A percentile compares a stretch with the other conserved stretches of the same genome.
These are phyloP conservation scores for Argopecten irradians DNA, from an alignment of 1,140 invertebrate species.

Conservation along the genomic window DNA sequence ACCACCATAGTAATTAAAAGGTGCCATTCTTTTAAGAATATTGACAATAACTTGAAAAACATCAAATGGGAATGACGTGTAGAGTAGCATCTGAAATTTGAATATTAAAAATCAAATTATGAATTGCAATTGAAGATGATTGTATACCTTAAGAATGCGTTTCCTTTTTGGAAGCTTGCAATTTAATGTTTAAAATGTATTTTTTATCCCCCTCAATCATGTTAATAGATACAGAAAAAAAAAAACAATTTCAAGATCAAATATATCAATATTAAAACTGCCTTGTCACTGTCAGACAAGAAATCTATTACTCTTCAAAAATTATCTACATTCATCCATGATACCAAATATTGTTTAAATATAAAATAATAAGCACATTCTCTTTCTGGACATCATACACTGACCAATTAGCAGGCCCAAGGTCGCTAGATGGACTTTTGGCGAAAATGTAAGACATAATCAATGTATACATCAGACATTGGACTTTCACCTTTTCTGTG, in stretches of 20 bases:
- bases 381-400: neutral
- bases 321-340: neutral
- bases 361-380: neutral
- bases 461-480: too few relatives aligned
- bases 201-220: neutral
- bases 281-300: neutral
- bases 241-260: neutral
- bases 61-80: conserved; percentile 29
- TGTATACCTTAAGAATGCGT: too few relatives aligned
- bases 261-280: neutral
- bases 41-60: conserved; percentile 13
- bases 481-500: conserved; percentile 35
- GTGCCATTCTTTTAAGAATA: conserved; percentile 37
- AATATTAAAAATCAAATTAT: neutral
- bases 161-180: too few relatives aligned
- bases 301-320: too few relatives aligned
- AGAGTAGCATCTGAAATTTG: conserved; percentile 25
- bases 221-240: neutral
- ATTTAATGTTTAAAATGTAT: too few relatives aligned
- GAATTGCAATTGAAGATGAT: too few relatives aligned
- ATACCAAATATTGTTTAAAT: neutral
- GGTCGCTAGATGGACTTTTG: neutral
- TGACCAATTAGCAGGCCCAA: neutral
- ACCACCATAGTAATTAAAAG: conserved; percentile 44
- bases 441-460: too few relatives aligned